Evolutionary conservation across 1,140 invertebrate genomes (phyloP), one percentile per base, ranked within the genome.

Genomic region (Lepidurus packardi): DNA sequence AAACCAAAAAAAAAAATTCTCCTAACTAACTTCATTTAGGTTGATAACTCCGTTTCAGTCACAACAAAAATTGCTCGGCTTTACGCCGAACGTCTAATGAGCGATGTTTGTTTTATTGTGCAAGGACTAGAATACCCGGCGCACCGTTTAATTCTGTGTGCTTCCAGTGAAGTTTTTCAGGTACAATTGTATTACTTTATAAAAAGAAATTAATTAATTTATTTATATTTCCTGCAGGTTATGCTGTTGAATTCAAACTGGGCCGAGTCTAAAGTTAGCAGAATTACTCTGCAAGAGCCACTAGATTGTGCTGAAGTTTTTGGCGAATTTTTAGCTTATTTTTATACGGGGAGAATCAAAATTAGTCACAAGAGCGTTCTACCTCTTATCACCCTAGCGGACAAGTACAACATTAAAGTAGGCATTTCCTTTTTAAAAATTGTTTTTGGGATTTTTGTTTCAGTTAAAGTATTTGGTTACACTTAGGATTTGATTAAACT

Each of bases 231-330:
- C 41, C 82, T 86, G 75, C 78, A 94, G 91, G 93, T 96, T 7
- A 98, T 98, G 96, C 85, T 98, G 53, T 96, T 96, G 92, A 95
- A 93, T 83, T 91, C 94, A 0, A 92, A 93, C 84, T 97, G 95
- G 95, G 92, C 89, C 77, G 95, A 97, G 84, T 95, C 93, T 82
- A 89, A 92, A 80, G 93, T 95, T 85, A 93, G 89, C 81, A 88
- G 90, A 25, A 92, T 98, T 79, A 90, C 92, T 44, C 86, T 97
- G 1, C 90, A 94, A 83, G 96, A 98, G 86, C 92, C 94, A 25
- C 90, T 92, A 5, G 90, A 91, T 78, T 96, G 94, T 84, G 90
- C 90, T 44, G 87, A 88, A 79, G 93, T 96, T 41, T 98, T 98
- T 86, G 92, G 92, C 79, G 90, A 93, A 83, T 97, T 98, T 86